Evolutionary conservation across 2,113 vertebrate genomes (phyloP), one percentile per base, ranked within the genome.

Genomic region (Corythornis cristatus): DNA sequence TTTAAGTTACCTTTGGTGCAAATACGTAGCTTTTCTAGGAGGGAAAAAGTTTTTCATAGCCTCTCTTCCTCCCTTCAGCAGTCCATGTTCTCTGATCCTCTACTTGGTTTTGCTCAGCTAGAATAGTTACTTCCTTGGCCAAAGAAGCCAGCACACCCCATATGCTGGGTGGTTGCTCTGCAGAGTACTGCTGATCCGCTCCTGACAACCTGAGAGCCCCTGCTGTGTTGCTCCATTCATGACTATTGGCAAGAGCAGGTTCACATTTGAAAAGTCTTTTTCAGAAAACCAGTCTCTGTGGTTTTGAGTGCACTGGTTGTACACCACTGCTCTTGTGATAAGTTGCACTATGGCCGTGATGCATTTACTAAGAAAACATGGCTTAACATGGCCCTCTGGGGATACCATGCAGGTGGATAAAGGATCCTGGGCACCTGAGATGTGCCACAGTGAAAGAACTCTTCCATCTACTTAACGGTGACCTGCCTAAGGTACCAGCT

Each of bases 31-130:
- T 82, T 65, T 72, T 54, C 75, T 75, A 54, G 21, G 35, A 65
- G 51, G 75, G 19, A 54, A 46, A n/a, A 26, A 5, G 21, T 57
- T 53, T 35, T 16, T 75, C 14, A 3, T 9, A 2, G 1, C 23
- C 17, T 33, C 74, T 51, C 0, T 26, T 18, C 61, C 42, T 77
- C 15, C 18, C 23, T 33, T 21, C 50, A 16, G 19, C 71, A n/a
- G 23, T 9, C 17, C 48, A 4, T 0, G 0, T 20, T 25, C 33
- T 40, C 54, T 8, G 5, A 21, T 12, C 40, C 53, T 16, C 46
- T 1, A 1, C 26, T 21, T 60, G 18, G 25, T 5, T 88, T 48
- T 25, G 9, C 22, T 43, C 67, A 56, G 31, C 35, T 50, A 20
- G 42, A 67, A 5, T 21, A 50, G 33, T 33, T 50, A 21, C 37